These are phyloP conservation scores for Trematomus loennbergii DNA, from an alignment of 2,113 vertebrate species.

Conservation along the genomic window DNA sequence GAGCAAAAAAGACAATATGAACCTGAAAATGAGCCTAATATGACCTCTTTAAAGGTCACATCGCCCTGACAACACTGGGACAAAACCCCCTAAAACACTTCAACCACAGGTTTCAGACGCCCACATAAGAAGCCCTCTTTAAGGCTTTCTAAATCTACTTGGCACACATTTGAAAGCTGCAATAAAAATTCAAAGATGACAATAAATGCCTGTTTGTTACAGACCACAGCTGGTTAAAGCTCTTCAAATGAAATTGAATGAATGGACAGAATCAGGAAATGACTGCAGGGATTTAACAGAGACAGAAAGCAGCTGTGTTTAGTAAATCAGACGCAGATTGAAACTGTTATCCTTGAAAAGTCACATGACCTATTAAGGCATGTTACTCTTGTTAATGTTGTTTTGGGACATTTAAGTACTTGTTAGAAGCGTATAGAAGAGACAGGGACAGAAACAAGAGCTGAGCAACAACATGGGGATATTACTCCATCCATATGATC, in stretches of 20 bases:
- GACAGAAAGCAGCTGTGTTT: conserved; percentile 12
- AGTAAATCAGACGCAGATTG: not conserved
- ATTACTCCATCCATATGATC: not conserved
- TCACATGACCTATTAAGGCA: not conserved
- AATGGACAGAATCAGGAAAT: not conserved
- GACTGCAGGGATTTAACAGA: not conserved
- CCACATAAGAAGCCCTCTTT: not conserved
- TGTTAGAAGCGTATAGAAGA: not conserved
- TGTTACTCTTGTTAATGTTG: not conserved
- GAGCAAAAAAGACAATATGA: no score
- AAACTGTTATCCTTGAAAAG: not conserved
- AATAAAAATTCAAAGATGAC: conserved; percentile 2
- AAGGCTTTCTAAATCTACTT: not conserved
- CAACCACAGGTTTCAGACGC: not conserved
- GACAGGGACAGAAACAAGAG: not conserved
- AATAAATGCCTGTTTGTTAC: conserved; percentile 4
- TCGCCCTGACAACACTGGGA: not conserved
- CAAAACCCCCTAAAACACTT: not conserved
- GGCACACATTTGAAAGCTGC: not conserved
- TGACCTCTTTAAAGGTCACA: not conserved
- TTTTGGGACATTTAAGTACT: not conserved
- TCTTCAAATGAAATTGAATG: no score
- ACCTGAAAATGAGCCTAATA: no score
- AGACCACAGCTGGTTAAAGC: not conserved
- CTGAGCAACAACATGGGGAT: not conserved